Evolutionary conservation across 2,888 invertebrate genomes (phyloP).

Genomic region (Bibio marci): DNA sequence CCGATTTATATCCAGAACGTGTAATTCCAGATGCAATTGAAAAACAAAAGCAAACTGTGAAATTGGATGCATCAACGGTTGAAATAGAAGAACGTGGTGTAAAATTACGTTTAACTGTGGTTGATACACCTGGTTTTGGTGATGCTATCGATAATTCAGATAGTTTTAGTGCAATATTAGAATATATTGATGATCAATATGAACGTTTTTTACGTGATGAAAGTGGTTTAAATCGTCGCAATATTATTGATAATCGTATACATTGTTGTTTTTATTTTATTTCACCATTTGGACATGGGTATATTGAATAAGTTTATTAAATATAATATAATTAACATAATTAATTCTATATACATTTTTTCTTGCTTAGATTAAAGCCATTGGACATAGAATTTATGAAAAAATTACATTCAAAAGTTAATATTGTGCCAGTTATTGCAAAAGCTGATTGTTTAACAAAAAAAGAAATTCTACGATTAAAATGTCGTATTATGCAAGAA

Average conservation of each 20-base stretch:
- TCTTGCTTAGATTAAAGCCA: constrained; percentile 58
- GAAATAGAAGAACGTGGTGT: constrained; percentile 95
- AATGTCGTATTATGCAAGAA: constrained; percentile 78
- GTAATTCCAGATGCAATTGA: constrained; percentile 76
- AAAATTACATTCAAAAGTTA: constrained; percentile 86
- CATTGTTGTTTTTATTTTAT: constrained; percentile 98
- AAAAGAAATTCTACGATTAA: constrained; percentile 73
- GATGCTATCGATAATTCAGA: constrained; percentile 90
- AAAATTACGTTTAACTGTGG: constrained; percentile 79
- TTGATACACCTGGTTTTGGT: constrained; percentile 92
- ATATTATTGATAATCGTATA: constrained; percentile 92
- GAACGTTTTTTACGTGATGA: constrained; percentile 82
- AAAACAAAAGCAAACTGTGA: constrained; percentile 81
- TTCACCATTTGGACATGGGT: constrained; percentile 94
- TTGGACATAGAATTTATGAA: constrained; percentile 93
- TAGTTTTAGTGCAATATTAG: constrained; percentile 80
- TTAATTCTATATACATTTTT: constrained; percentile 6
- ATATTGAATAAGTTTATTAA: no score
- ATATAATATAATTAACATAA: neutral
- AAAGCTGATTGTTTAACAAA: constrained; percentile 91
- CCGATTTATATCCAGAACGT: constrained; percentile 88
- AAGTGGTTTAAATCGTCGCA: constrained; percentile 87
- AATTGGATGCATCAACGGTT: constrained; percentile 85
- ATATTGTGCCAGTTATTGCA: constrained; percentile 95
- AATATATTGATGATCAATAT: constrained; percentile 96